Evolutionary conservation across 2,888 invertebrate genomes (phyloP).

Genomic region (Glaucopsyche alexis): DNA sequence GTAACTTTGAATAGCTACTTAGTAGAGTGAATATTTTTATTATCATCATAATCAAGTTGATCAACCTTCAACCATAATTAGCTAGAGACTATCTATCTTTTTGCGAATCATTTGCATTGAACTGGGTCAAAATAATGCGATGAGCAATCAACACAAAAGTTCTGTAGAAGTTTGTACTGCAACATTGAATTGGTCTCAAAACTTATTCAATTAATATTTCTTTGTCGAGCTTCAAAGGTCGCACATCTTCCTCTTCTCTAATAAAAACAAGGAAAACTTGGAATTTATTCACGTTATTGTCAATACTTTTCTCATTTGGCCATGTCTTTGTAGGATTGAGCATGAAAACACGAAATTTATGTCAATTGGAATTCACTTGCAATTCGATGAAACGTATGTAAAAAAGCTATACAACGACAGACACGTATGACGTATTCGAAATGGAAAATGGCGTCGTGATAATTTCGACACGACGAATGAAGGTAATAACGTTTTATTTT

Average conservation of each 20-base stretch:
- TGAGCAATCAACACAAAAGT: slow-evolving; percentile 12
- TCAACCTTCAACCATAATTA: neutral
- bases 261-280: neutral
- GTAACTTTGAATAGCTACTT: no score
- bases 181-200: slow-evolving; percentile 7
- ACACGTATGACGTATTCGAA: slow-evolving; percentile 20
- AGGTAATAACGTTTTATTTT: slow-evolving; percentile 20
- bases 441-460: slow-evolving; percentile 11
- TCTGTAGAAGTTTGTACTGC: slow-evolving; percentile 1
- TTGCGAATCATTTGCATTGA: neutral
- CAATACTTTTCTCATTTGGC: neutral
- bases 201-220: slow-evolving; percentile 19
- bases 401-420: neutral
- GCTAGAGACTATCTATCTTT: neutral
- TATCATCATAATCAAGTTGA: no score
- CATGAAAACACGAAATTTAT: slow-evolving; percentile 1
- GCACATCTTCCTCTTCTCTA: neutral
- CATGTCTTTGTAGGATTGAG: neutral
- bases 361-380: slow-evolving; percentile 15
- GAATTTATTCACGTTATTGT: neutral
- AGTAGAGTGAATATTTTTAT: no score
- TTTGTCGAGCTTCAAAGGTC: slow-evolving; percentile 1
- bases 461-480: slow-evolving; percentile 14
- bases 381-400: neutral
- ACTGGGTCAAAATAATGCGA: neutral